Conservation (phyloP, 2,797 vertebrate genomes). For the Pyrocephalus nanus region DNA sequence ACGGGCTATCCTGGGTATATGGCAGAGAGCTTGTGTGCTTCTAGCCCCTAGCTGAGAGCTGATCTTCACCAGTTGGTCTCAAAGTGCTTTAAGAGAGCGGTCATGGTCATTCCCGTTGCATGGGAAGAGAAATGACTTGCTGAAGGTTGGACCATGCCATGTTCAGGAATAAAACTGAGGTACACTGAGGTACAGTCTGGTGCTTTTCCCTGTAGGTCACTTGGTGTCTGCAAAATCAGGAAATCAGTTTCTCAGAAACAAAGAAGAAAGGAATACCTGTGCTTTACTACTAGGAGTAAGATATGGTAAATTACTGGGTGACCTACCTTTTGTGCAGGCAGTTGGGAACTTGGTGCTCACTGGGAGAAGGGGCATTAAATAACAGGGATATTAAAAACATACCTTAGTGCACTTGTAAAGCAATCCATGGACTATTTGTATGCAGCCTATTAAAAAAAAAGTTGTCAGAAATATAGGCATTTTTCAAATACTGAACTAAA, state of each 20-base stretch:
- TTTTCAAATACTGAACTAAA: neutral
- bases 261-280: neutral
- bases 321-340: neutral
- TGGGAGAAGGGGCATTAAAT: neutral
- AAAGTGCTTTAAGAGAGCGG: neutral
- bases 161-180: neutral
- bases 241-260: neutral
- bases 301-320: neutral
- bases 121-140: neutral
- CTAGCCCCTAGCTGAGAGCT: neutral
- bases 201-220: neutral
- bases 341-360: neutral
- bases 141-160: neutral
- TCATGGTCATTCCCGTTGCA: neutral
- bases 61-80: neutral
- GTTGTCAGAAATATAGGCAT: neutral
- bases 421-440: neutral
- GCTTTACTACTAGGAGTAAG: neutral
- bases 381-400: neutral
- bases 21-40: neutral
- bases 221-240: neutral
- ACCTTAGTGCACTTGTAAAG: neutral
- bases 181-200: neutral
- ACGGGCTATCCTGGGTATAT: rapidly evolving
- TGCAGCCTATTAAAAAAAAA: neutral